Base-by-base conservation (phyloP, 1,140 invertebrate species). In the Linepithema humile region DNA sequence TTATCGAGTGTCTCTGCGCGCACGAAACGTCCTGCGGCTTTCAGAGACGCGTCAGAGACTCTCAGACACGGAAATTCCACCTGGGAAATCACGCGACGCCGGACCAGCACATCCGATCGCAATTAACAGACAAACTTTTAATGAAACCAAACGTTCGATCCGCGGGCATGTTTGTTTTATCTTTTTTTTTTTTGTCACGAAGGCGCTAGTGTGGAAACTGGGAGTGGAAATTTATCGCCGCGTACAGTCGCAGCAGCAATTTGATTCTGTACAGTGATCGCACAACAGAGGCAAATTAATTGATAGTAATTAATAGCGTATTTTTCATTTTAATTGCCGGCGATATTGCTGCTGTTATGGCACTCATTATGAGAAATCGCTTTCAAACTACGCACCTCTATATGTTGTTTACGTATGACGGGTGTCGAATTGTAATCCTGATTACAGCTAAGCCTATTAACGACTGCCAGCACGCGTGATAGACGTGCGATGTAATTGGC, bases 91-190 rank as follows among this genome's bases (percentile, higher is more conserved):
- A 82, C 69, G 69, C 87, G 85, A 83, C 53, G 67, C 75, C 62
- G 43, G 35, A 48, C 48, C 40, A 45, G 20, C 38, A 20, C 70
- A 29, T 64, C 74, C 53, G 62, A 85, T 80, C 83, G 85, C 86
- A 88, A 91, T 91, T 85, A 89, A 88, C 53, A 67, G 50, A 17
- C 38, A 59, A 23, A 87, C 78, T 83, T 85, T 91, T 89, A 85
- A 91, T 85, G 70, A 89, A 89, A 88, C 23, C 69, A 73, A 84
- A 84, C 73, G 9, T 70, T 80, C 75, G 17, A 78, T 55, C 10
- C 59, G 23, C 20, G 9, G 29, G 4, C 23, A 7, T n/a, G 38
- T 12, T 10, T 59, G 9, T 20, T 4, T 17, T 17, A 5, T 43
- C 2, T 12, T 26, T 32, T 29, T 40, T 53, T 57, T 69, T 23